Conservation (phyloP, 2,797 vertebrate species). For the Eurystomus glaucurus region DNA sequence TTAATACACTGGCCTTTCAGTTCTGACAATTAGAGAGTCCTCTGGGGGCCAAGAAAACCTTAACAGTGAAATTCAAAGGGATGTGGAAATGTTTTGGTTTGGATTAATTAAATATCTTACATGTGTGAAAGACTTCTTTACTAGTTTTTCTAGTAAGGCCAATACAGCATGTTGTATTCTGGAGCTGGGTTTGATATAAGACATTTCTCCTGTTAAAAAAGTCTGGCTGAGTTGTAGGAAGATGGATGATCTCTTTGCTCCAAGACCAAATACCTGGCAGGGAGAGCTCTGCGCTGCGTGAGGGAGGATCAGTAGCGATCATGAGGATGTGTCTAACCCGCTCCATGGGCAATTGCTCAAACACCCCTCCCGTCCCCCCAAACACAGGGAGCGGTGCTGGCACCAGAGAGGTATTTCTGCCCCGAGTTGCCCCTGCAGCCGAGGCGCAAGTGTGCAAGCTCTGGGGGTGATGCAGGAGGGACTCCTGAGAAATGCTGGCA, state of each 20-base stretch:
- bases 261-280: not conserved
- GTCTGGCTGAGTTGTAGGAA: rapidly evolving
- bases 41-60: not conserved
- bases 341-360: not conserved
- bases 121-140: not conserved
- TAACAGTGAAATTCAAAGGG: constrained; percentile 39
- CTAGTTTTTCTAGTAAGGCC: not conserved
- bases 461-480: rapidly evolving
- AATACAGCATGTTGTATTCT: not conserved
- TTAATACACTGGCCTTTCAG: constrained; percentile 13
- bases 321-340: not conserved
- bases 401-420: not conserved
- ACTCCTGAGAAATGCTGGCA: not conserved
- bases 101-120: not conserved
- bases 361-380: rapidly evolving
- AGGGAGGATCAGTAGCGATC: not conserved
- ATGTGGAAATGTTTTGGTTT: not conserved
- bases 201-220: not conserved
- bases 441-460: not conserved
- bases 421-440: rapidly evolving
- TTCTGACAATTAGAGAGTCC: not conserved
- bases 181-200: not conserved
- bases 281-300: rapidly evolving
- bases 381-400: rapidly evolving
- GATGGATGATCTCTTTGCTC: not conserved